These are phyloP conservation scores for Myrmecobius fasciatus DNA, from an alignment of 2,113 vertebrate species.

Conservation along the genomic window DNA sequence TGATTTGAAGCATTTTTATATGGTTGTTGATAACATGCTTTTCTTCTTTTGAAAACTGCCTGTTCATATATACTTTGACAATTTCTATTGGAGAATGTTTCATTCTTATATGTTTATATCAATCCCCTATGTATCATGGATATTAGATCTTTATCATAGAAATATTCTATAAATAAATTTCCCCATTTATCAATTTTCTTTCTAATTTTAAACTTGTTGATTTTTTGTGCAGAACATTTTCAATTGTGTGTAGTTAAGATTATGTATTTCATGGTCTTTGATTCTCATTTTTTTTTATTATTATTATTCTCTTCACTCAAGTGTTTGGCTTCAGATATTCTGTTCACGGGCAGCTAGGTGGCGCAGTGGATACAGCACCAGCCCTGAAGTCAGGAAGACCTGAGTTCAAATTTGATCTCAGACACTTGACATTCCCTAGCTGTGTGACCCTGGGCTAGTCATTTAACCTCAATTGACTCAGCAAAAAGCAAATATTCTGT, in stretches of 20 bases:
- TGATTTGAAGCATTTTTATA: background rate
- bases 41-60: background rate
- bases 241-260: background rate
- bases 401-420: too few species aligned
- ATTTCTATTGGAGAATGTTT: background rate
- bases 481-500: too few species aligned
- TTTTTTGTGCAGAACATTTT: background rate
- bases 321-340: slow-evolving; percentile 1
- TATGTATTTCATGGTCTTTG: background rate
- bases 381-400: too few species aligned
- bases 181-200: background rate
- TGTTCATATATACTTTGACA: background rate
- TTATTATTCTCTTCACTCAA: background rate
- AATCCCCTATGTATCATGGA: background rate
- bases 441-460: too few species aligned
- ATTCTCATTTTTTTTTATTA: background rate
- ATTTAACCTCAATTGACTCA: too few species aligned
- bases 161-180: background rate
- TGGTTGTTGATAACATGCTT: background rate
- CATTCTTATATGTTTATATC: background rate
- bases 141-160: background rate
- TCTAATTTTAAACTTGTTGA: background rate
- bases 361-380: too few species aligned
- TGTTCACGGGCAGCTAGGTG: too few species aligned
- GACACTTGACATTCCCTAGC: too few species aligned